Evolutionary conservation across 2,888 invertebrate genomes (phyloP).

Genomic region (Tinea pellionella): DNA sequence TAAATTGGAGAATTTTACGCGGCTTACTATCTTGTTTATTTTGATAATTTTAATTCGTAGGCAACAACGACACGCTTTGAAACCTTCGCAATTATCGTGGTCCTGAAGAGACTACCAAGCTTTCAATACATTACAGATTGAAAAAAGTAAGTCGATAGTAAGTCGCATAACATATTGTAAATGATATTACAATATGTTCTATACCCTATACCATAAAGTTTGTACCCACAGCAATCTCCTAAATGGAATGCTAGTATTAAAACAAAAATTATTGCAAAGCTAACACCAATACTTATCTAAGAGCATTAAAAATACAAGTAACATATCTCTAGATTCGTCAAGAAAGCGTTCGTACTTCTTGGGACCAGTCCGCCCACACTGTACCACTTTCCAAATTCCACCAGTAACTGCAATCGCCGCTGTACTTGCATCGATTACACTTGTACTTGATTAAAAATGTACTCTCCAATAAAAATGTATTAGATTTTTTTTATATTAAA

Average conservation of each 20-base stretch:
- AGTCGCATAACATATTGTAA: no score
- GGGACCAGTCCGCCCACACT: conserved; percentile 62
- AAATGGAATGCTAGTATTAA: background rate
- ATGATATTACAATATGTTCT: no score
- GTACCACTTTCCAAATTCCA: conserved; percentile 68
- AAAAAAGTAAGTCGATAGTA: no score
- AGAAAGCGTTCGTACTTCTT: conserved; percentile 37
- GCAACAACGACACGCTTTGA: no score
- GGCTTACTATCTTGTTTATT: no score
- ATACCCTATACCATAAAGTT: no score
- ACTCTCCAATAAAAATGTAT: conserved; percentile 32
- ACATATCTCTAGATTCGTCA: conserved; percentile 30
- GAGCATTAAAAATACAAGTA: background rate
- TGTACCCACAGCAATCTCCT: no score
- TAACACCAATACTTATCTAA: background rate
- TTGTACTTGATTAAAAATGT: conserved; percentile 4
- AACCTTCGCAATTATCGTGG: no score
- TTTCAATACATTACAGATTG: no score
- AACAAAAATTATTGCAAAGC: background rate
- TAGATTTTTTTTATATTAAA: conserved; percentile 31
- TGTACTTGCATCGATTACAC: conserved; percentile 37
- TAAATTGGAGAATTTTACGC: no score
- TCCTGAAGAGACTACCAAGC: no score
- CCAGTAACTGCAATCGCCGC: conserved; percentile 57
- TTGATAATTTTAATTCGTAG: no score